Conservation (phyloP, 2,113 vertebrate species). For the Tragulus kanchil region DNA sequence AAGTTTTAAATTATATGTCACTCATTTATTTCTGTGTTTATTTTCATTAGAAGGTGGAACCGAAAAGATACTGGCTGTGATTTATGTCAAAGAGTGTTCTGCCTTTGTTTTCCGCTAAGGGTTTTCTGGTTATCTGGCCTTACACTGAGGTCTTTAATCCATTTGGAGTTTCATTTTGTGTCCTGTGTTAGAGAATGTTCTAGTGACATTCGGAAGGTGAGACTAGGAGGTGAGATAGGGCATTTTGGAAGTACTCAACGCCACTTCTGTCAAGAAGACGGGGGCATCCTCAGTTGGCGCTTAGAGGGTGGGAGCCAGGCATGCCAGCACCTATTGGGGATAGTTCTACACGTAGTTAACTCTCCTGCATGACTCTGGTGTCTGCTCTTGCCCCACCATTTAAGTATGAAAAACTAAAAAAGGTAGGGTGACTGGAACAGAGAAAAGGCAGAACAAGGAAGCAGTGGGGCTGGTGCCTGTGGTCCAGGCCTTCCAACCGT, state of each 20-base stretch:
- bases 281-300: not conserved
- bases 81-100: not conserved
- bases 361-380: not conserved
- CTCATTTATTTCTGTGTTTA: not conserved
- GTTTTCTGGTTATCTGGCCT: not conserved
- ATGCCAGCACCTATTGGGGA: not conserved
- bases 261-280: not conserved
- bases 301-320: not conserved
- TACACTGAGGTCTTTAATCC: not conserved
- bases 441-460: not conserved
- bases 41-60: not conserved
- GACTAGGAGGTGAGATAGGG: not conserved
- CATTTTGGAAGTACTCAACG: not conserved
- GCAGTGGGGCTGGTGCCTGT: not conserved
- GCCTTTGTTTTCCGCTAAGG: not conserved
- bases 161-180: not conserved
- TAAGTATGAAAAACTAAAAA: not conserved
- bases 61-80: not conserved
- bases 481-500: not conserved
- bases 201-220: not conserved
- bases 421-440: not conserved
- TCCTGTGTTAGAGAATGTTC: not conserved
- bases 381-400: not conserved
- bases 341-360: not conserved
- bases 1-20: not conserved